These are phyloP conservation scores for Bostrychus sinensis DNA, from an alignment of 2,113 vertebrate genomes.

Conservation along the genomic window DNA sequence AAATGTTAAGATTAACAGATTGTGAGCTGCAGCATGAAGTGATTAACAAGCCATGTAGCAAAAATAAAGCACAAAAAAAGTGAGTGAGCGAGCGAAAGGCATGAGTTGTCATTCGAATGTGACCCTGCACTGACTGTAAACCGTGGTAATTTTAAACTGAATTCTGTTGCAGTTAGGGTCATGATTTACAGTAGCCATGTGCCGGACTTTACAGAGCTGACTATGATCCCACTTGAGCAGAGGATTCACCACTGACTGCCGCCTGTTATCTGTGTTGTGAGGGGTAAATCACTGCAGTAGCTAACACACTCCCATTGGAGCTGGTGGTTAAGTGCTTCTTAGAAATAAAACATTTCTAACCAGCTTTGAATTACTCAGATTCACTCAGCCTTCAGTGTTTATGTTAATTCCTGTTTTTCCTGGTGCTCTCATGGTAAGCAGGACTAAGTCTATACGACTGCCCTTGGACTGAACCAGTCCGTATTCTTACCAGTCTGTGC, in stretches of 20 bases:
- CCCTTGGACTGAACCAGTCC: background rate
- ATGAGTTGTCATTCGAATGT: background rate
- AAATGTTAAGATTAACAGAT: slow-evolving; percentile 25
- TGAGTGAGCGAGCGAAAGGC: background rate
- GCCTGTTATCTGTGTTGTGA: background rate
- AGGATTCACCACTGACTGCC: background rate
- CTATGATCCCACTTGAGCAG: slow-evolving; percentile 13
- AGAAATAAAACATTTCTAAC: background rate
- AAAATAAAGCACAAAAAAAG: background rate
- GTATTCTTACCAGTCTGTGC: background rate
- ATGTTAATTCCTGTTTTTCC: background rate
- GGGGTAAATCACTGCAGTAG: background rate
- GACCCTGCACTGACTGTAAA: no score
- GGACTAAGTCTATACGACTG: background rate
- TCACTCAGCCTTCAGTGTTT: slow-evolving; percentile 3
- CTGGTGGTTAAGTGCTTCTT: slow-evolving; percentile 6
- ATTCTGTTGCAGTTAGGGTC: background rate
- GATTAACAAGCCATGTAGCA: background rate
- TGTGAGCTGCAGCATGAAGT: slow-evolving; percentile 25
- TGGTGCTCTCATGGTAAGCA: background rate
- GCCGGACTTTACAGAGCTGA: slow-evolving; percentile 2
- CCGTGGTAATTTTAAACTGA: background rate
- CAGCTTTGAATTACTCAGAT: background rate
- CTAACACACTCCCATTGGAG: slow-evolving; percentile 35
- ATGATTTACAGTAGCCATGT: background rate